Percentiles rank a stretch among this genome's conserved stretches.
Conservation (phyloP, 1,140 invertebrate species). For the Plodia interpunctella region DNA sequence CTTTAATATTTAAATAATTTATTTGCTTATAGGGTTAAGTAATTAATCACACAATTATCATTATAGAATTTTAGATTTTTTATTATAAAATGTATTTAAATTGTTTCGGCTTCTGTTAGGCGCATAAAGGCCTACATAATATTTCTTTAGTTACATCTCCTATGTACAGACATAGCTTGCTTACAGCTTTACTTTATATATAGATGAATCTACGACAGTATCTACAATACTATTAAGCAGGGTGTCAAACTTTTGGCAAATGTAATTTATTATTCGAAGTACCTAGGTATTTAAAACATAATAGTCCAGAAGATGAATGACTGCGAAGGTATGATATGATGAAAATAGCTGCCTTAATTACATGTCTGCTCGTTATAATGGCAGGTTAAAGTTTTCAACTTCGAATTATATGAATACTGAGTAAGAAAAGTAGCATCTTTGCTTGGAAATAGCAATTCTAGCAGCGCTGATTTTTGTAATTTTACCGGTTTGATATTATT, state of each 20-base stretch:
- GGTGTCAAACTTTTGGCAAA: constrained; percentile 18
- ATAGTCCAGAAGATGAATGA: constrained; percentile 10
- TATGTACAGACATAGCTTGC: too few relatives aligned
- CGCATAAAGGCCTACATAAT: too few relatives aligned
- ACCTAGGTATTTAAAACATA: constrained; percentile 12
- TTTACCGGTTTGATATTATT: too few relatives aligned
- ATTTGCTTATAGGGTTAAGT: too few relatives aligned
- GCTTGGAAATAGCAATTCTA: neutral
- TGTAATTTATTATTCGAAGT: constrained; percentile 19
- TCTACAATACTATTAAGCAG: constrained; percentile 12
- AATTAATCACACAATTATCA: too few relatives aligned
- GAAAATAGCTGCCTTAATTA: neutral
- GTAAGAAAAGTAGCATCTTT: neutral
- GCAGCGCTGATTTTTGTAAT: too few relatives aligned
- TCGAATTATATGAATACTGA: neutral
- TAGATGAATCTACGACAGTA: neutral
- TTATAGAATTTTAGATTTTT: too few relatives aligned
- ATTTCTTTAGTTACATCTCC: too few relatives aligned
- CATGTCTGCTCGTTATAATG: neutral
- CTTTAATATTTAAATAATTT: too few relatives aligned
- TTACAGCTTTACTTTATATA: too few relatives aligned
- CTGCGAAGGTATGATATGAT: neutral
- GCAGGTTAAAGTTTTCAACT: neutral
- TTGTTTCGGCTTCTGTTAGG: too few relatives aligned
- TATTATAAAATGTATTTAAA: too few relatives aligned